Evolutionary conservation across 2,888 invertebrate genomes (phyloP).

Genomic region (Trissolcus japonicus): DNA sequence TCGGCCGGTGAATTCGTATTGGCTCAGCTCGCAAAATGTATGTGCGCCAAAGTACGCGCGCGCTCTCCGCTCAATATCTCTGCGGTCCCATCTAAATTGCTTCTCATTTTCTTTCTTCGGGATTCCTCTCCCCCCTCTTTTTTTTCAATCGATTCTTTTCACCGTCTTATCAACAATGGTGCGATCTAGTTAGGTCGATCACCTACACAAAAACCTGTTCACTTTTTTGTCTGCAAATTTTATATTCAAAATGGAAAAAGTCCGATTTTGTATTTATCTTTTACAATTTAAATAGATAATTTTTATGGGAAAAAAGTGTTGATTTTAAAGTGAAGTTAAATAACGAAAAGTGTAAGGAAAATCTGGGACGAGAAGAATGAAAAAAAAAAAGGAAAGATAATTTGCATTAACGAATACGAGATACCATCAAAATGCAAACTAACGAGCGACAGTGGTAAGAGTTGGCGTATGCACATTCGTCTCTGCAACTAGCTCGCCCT

Average conservation of each 20-base stretch:
- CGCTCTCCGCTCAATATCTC: constrained; percentile 54
- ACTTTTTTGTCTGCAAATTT: constrained; percentile 11
- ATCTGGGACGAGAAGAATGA: not conserved
- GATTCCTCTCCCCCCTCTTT: constrained; percentile 42
- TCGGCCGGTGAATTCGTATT: constrained; percentile 38
- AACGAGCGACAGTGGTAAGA: constrained; percentile 31
- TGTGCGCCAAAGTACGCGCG: constrained; percentile 35
- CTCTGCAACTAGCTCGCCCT: constrained; percentile 27
- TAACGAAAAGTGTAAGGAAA: too few relatives aligned
- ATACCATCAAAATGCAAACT: constrained; percentile 18
- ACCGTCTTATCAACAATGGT: constrained; percentile 46
- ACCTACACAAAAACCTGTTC: constrained; percentile 28
- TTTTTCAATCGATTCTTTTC: constrained; percentile 42
- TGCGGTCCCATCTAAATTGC: constrained; percentile 63
- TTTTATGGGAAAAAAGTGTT: not conserved
- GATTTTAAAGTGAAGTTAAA: too few relatives aligned
- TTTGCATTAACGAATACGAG: constrained; percentile 14
- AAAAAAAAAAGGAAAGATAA: constrained; percentile 4
- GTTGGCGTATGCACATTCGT: constrained; percentile 35
- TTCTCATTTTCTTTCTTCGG: constrained; percentile 56
- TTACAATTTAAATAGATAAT: too few relatives aligned
- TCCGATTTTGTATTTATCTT: too few relatives aligned
- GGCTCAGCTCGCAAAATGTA: constrained; percentile 30
- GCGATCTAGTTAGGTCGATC: constrained; percentile 53
- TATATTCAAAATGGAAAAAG: too few relatives aligned